Conservation (phyloP, 2,797 vertebrate genomes). For the Coregonus ussuriensis region DNA sequence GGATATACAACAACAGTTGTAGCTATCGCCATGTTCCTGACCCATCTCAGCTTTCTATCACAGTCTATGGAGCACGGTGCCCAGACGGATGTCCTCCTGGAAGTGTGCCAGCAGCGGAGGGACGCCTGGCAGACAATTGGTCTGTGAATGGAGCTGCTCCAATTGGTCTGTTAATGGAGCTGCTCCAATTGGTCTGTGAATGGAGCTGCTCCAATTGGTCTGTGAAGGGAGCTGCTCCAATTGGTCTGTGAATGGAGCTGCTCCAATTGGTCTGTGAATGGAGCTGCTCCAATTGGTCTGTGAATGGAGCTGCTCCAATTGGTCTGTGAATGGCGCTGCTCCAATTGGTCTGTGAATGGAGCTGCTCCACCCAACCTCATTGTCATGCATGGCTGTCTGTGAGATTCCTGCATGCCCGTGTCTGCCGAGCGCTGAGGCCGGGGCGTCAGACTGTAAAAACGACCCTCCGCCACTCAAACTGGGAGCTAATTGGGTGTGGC, state of each 20-base stretch:
- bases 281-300: not conserved
- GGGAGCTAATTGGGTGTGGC: slow-evolving; percentile 53
- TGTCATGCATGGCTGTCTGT: slow-evolving; percentile 35
- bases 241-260: too few relatives aligned
- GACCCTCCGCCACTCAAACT: slow-evolving; percentile 50
- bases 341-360: too few relatives aligned
- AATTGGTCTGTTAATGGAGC: too few relatives aligned
- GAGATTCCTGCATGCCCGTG: slow-evolving; percentile 17
- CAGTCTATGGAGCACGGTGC: not conserved
- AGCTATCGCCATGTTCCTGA: not conserved
- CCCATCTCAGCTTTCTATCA: not conserved
- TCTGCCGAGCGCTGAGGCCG: slow-evolving; percentile 28
- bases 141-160: slow-evolving; percentile 26
- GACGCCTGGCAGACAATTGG: slow-evolving; percentile 32
- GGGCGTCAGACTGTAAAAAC: slow-evolving; percentile 50
- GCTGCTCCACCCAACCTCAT: slow-evolving; percentile 33
- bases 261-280: slow-evolving; percentile 35
- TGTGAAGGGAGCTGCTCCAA: not conserved
- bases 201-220: too few relatives aligned
- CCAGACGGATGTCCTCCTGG: not conserved
- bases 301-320: not conserved
- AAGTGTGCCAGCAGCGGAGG: slow-evolving; percentile 2
- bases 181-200: not conserved
- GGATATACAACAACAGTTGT: not conserved
- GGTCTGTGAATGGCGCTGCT: too few relatives aligned